Evolutionary conservation across 2,113 vertebrate species (phyloP), one percentile per base, ranked within the genome.

Genomic region (Peromyscus leucopus): DNA sequence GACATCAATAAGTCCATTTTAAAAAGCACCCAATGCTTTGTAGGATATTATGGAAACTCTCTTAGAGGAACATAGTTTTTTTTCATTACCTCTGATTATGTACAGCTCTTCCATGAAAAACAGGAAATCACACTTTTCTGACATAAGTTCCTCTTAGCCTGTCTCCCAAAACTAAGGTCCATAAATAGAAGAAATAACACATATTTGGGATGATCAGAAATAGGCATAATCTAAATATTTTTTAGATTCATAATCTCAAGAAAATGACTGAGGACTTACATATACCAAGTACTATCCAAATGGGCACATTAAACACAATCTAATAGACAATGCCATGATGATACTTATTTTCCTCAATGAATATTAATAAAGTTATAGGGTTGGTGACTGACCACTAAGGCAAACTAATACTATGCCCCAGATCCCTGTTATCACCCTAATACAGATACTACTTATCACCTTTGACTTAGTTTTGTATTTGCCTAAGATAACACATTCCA

Each of bases 1-100:
- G 61, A 97, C 89, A 97, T 95, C 95, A 90, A 90, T 97, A 97
- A 95, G 86, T 96, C 91, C 89, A 87, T 95, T 96, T 97, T 97
- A 94, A 97, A 98, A 94, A 97, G 86, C 93, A 97, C 88, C 82
- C 26, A 10, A 86, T 93, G 85, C 88, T 97, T 96, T 96, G 83
- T 24, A 96, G 72, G 63, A 42, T 89, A 95, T 94, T 89, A 93
- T 91, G 46, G 33, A 96, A 85, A 96, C 39, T 46, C 51, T 96
- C 63, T 96, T 91, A 88, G 71, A 96, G 46, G 84, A 97, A 95
- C 86, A 71, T 24, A 80, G 83, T 57, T 82, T 89, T 90, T 93
- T 85, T 93, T 71, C 46, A 93, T 96, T 96, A 83, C 94, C 59
- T 90, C 65, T 94, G 65, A 94, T 92, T 96, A 90, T 85, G n/a